Conservation (phyloP, 2,888 invertebrate genomes). For the Drosophila phalerata region DNA sequence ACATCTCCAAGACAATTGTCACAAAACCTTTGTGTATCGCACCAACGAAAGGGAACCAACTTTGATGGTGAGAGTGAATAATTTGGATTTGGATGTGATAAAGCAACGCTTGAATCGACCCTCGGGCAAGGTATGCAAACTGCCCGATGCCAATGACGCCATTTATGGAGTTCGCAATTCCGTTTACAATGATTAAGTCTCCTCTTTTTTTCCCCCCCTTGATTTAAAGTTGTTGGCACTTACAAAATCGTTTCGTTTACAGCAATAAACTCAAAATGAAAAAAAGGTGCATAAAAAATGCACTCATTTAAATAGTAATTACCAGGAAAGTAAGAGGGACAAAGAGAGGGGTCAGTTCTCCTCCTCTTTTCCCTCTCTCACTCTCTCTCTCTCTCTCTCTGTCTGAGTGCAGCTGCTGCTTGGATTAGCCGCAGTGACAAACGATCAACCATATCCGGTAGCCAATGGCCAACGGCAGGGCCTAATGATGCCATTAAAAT, state of each 20-base stretch:
- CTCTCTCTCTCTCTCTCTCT: neutral
- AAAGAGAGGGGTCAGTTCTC: constrained; percentile 1
- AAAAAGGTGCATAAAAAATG: constrained; percentile 60
- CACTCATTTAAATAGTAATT: constrained; percentile 78
- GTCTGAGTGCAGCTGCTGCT: constrained; percentile 26
- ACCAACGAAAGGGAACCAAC: constrained; percentile 69
- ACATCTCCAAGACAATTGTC: constrained; percentile 34
- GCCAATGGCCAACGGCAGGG: constrained; percentile 46
- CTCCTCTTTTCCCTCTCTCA: neutral
- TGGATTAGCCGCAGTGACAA: constrained; percentile 70
- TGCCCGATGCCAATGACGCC: constrained; percentile 70
- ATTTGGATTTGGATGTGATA: constrained; percentile 62
- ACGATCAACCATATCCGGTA: constrained; percentile 80
- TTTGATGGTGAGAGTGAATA: constrained; percentile 69
- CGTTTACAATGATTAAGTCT: constrained; percentile 26
- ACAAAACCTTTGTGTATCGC: constrained; percentile 55
- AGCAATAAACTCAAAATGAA: constrained; percentile 7
- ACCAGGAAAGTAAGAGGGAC: constrained; percentile 20
- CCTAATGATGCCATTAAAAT: constrained; percentile 77
- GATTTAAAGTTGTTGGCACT: neutral
- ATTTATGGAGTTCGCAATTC: constrained; percentile 71
- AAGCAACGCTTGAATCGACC: constrained; percentile 56
- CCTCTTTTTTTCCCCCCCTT: no score
- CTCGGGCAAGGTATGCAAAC: constrained; percentile 62
- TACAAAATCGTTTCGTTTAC: constrained; percentile 63